Base-by-base conservation (phyloP, 2,888 invertebrate genomes). In the Parnassius smintheus region DNA sequence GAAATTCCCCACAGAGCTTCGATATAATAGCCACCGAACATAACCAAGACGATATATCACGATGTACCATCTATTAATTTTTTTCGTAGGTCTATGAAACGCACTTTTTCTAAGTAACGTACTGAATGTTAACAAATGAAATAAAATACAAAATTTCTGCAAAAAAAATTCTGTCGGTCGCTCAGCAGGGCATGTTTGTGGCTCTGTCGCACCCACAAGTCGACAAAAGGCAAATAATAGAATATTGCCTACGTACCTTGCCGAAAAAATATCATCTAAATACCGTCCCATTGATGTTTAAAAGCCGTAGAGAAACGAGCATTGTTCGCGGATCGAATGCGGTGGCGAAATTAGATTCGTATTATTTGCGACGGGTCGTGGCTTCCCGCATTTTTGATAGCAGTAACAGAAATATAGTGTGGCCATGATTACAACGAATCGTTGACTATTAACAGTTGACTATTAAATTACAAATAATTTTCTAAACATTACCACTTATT, bases 181-280 rank as follows among this genome's bases (percentile, higher is more conserved):
- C 91, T 73, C 91, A 86, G 91, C 90, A 81, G 88, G 90, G 84
- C 77, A 84, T 87, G 88, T 88, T 91, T 90, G 91, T 81, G 90
- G 90, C 86, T 82, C 88, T 89, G 90, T 91, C 91, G 90, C 88
- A 89, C 91, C 91, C 89, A 90, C 89, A 83, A 83, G 80, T 77
- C 77, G 76, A 91, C 91, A 91, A 91, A 87, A 83, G 89, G 88
- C 90, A 91, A 90, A 91, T 91, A 91, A 89, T 86, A 85, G 91
- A 90, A 91, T 86, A 88, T 79, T 88, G 75, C 83, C 76, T 73
- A 70, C 68, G 72, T 77, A 78, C 70, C 68, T 68, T 65, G 59
- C 64, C 71, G 78, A 86, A 88, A 90, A 90, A 91, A 90, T 81
- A 83, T 82, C 85, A 86, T 86, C 88, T 88, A 91, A 91, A 89